Conservation (phyloP, 1,140 invertebrate genomes). For the Megalonaias nervosa region DNA sequence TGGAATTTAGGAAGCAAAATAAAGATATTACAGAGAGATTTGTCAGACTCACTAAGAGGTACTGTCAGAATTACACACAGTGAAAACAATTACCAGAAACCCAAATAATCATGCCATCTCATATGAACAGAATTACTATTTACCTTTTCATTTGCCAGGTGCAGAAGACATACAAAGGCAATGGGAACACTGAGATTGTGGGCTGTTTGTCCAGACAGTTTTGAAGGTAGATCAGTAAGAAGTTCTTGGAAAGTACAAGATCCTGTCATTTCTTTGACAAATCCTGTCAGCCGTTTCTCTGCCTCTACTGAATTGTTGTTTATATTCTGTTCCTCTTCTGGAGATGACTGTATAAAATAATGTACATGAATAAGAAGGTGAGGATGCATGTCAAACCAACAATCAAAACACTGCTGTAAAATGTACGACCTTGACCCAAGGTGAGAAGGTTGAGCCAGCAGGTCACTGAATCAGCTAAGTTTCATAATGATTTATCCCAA, state of each 20-base stretch:
- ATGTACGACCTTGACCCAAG: too few relatives aligned
- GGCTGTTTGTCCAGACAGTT: constrained; percentile 77
- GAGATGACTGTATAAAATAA: too few relatives aligned
- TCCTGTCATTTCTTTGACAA: constrained; percentile 33
- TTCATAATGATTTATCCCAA: too few relatives aligned
- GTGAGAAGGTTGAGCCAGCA: too few relatives aligned
- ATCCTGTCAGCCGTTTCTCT: too few relatives aligned
- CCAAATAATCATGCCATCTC: neutral
- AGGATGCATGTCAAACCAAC: too few relatives aligned
- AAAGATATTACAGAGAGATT: neutral
- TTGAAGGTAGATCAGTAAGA: constrained; percentile 76
- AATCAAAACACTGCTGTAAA: too few relatives aligned
- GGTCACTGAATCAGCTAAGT: too few relatives aligned
- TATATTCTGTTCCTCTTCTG: too few relatives aligned
- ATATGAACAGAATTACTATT: neutral
- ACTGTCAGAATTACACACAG: neutral
- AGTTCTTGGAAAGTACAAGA: constrained; percentile 73
- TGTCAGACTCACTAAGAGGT: too few relatives aligned
- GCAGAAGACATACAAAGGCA: constrained; percentile 83
- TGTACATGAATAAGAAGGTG: too few relatives aligned
- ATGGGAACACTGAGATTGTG: constrained; percentile 83
- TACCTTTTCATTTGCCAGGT: constrained; percentile 85
- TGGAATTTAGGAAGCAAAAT: neutral
- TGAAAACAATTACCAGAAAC: neutral
- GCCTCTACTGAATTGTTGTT: too few relatives aligned